phyloP scores from a whole-genome alignment of 2,113 vertebrate genomes.

The Grammomys dolichurus region DNA sequence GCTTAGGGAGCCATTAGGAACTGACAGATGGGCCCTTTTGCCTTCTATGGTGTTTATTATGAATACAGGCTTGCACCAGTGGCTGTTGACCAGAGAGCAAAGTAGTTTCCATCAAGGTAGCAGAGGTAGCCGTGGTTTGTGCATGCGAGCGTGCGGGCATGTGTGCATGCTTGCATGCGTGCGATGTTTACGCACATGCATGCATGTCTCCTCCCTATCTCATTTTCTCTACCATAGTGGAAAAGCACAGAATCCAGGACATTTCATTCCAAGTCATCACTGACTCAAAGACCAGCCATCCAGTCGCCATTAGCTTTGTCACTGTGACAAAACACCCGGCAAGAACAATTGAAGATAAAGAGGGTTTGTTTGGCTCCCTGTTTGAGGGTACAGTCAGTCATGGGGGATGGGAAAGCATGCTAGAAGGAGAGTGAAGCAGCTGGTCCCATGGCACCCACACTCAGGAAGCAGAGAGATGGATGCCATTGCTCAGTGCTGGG shows the following conservation, averaged over 20 bases:
- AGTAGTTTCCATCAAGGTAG: not conserved
- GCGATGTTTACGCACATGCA: too few relatives aligned
- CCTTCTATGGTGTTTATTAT: not conserved
- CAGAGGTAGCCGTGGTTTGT: not conserved
- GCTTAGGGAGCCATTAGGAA: not conserved
- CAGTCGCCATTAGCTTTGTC: not conserved
- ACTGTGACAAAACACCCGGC: not conserved
- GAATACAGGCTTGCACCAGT: not conserved
- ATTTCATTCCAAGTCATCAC: rapidly evolving
- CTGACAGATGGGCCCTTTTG: not conserved
- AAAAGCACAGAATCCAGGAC: rapidly evolving
- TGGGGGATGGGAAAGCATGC: not conserved
- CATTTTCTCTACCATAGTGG: rapidly evolving
- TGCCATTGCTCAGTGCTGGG: not conserved
- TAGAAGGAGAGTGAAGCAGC: not conserved
- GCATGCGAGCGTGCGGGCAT: not conserved
- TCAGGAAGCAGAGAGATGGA: not conserved
- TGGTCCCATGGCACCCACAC: not conserved
- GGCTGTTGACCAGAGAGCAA: not conserved
- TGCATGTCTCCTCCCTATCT: too few relatives aligned
- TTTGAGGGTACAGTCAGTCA: not conserved
- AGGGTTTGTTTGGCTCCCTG: not conserved
- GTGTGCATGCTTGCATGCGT: not conserved
- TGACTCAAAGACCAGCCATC: not conserved
- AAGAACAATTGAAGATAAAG: not conserved